Evolutionary conservation across 2,797 vertebrate genomes (phyloP), one percentile per base, ranked within the genome.

Genomic region (Gallinago solitaria): DNA sequence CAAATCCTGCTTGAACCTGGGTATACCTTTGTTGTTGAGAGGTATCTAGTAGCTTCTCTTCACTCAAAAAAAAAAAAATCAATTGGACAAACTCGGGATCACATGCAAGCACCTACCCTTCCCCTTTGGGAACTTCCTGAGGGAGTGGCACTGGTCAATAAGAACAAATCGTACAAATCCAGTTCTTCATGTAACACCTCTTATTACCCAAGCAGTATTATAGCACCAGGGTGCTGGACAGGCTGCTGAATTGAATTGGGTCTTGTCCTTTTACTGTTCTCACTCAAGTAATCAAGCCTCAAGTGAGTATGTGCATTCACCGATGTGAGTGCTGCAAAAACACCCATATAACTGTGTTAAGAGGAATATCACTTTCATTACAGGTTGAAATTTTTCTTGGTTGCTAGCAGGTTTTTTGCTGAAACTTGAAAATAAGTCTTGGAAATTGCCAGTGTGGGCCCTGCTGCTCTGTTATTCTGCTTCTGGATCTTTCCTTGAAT

Each of bases 361-460:
- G 70, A 88, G 63, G 30, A 89, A 60, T 79, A 28, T 89, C 20
- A 5, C 13, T 81, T 75, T 89, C 53, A 21, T 84, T 67, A 32
- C 33, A 54, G 43, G 57, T 48, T 79, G 59, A 35, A 32, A 1
- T 53, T 92, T 92, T 78, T 84, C 68, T 87, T 61, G 13, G 48
- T 50, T 83, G 64, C 92, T 41, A 47, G 51, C 43, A 70, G 70
- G 41, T 48, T 93, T 93, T 90, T 76, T 89, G 54, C 74, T 86
- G 69, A 48, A 94, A 93, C 69, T 83, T 91, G 79, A 95, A 91
- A 95, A 85, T 83, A 80, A 45, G 33, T 61, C 27, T 71, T 47
- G 9, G 68, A 83, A 93, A 88, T 59, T 71, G 74, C 45, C 84
- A 37, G 0, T 8, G 30, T 67, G 68, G 43, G 48, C 45, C 41